These are phyloP conservation scores for Margaritifera margaritifera DNA, from an alignment of 2,888 invertebrate genomes.

Conservation along the genomic window DNA sequence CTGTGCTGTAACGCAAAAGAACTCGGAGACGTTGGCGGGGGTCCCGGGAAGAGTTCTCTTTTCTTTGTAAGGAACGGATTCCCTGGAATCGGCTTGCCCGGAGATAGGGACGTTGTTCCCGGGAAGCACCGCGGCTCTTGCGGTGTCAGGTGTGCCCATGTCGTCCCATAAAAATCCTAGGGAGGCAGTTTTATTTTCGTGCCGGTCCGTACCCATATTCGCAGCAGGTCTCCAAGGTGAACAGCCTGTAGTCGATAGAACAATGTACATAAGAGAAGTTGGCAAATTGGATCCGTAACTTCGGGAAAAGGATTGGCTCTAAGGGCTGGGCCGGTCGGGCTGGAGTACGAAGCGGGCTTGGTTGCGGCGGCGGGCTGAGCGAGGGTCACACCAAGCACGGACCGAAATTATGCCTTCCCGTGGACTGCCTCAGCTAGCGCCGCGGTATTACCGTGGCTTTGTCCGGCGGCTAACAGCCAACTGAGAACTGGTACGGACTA, in stretches of 20 bases:
- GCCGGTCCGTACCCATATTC: constrained; percentile 81
- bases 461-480: too few species aligned
- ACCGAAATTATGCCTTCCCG: too few species aligned
- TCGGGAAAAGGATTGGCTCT: constrained; percentile 84
- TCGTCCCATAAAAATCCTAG: constrained; percentile 73
- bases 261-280: constrained; percentile 79
- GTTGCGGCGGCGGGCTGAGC: constrained; percentile 64
- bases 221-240: constrained; percentile 85
- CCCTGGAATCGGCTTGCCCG: too few species aligned
- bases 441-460: too few species aligned
- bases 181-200: constrained; percentile 71
- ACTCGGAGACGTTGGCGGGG: constrained; percentile 68
- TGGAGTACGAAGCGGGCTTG: constrained; percentile 75
- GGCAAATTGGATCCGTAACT: constrained; percentile 79
- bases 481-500: too few species aligned
- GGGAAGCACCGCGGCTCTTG: constrained; percentile 73
- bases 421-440: too few species aligned
- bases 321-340: constrained; percentile 78
- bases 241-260: constrained; percentile 81
- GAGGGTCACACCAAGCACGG: too few species aligned
- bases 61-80: constrained; percentile 73
- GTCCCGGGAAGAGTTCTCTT: constrained; percentile 73
- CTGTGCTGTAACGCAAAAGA: constrained; percentile 74
- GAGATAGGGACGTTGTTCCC: constrained; percentile 70
- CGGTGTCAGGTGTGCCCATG: constrained; percentile 64